Evolutionary conservation across 2,797 vertebrate species (phyloP), one percentile per base, ranked within the genome.

Genomic region (Fistularia tabacaria): DNA sequence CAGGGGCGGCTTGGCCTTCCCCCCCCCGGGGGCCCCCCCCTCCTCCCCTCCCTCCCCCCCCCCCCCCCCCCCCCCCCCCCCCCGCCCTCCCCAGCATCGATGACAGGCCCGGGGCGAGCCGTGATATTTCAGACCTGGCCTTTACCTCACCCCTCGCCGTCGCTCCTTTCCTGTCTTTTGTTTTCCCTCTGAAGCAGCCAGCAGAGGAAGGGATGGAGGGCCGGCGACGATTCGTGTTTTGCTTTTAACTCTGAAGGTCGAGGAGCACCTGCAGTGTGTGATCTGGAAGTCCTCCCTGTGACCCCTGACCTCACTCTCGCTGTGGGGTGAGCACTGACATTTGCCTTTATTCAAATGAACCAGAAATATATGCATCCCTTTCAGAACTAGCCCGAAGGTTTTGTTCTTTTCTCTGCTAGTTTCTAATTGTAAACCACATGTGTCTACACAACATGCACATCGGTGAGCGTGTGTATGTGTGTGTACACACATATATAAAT

Each of bases 61-160:
- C 8, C 7, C 41, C 36, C n/a, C 10, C 46, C 37, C 36, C 36
- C 8, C 42, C 62, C 61, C 54, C 64, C 71, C 36, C 49, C 15
- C 49, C 62, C 25, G 0, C 1, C 14, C 60, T 57, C 51, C 45
- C 71, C 58, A 49, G 49, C 40, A 62, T 60, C 2, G 46, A 60
- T 41, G 64, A 65, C 40, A 50, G 54, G 79, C 76, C 73, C 44
- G 6, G 11, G 73, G 79, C 74, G 14, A 54, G 43, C 61, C 1
- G 74, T 77, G 80, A 56, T 82, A 77, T 85, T 81, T 84, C 54
- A 53, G 78, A 75, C 71, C 69, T 76, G 77, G 46, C 75, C 71
- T 81, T 81, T 75, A 67, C 62, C 60, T 71, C 73, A 51, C 25
- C 67, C 69, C 49, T 58, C 38, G 3, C 58, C 7, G 12, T 45